These are phyloP conservation scores for Campylomormyrus tamandua DNA, from an alignment of 2,113 vertebrate species.

Conservation along the genomic window DNA sequence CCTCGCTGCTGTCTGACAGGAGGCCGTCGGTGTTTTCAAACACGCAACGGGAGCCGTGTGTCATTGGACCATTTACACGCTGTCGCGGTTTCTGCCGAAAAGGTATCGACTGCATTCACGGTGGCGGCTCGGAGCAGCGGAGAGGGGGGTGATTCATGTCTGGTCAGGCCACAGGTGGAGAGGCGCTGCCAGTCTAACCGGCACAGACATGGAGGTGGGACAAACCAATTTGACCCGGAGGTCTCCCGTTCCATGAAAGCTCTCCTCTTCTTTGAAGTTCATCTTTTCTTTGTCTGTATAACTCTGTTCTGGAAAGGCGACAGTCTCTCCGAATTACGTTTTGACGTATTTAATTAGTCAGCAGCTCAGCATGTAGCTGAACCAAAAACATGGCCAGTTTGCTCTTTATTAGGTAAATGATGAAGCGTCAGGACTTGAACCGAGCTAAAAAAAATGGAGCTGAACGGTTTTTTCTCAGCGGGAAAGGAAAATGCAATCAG, in stretches of 20 bases:
- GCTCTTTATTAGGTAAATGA: background rate
- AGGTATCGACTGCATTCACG: background rate
- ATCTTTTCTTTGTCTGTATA: background rate
- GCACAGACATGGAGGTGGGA: background rate
- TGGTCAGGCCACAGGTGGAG: background rate
- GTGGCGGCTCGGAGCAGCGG: background rate
- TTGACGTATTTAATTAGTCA: background rate
- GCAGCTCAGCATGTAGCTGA: background rate
- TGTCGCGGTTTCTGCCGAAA: background rate
- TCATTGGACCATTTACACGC: background rate
- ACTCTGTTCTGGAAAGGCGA: background rate
- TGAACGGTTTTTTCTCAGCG: background rate
- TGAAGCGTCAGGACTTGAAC: background rate
- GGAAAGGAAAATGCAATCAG: slow-evolving; percentile 15
- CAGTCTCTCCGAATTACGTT: background rate
- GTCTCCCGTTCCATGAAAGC: background rate
- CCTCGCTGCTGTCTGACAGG: background rate
- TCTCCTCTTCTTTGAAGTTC: background rate
- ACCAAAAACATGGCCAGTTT: background rate
- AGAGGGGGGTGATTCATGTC: background rate
- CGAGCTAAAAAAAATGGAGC: background rate
- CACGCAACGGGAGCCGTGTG: background rate
- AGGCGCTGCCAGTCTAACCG: background rate
- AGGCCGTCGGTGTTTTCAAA: background rate
- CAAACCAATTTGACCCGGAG: background rate